Evolutionary conservation across 1,140 invertebrate species (phyloP).

Genomic region (Homarus americanus): DNA sequence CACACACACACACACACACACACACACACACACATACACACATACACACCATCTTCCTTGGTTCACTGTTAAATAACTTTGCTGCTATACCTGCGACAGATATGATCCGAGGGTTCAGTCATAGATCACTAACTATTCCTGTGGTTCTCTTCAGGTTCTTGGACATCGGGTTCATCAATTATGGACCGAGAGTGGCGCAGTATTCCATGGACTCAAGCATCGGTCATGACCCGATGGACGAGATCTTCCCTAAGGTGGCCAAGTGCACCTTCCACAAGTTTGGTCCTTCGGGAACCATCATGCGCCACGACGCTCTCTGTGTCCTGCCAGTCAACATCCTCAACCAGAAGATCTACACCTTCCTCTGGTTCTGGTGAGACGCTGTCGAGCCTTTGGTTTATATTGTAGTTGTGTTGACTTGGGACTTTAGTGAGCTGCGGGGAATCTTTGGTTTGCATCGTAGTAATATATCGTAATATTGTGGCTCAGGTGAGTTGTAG

Average conservation of each 20-base stretch:
- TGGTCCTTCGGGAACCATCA: slow-evolving; percentile 87
- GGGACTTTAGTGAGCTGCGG: not conserved
- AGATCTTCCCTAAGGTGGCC: slow-evolving; percentile 93
- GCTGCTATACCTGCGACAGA: no score
- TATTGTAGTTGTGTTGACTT: no score
- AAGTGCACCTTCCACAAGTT: slow-evolving; percentile 84
- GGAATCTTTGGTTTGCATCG: not conserved
- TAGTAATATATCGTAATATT: no score
- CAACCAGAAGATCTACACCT: slow-evolving; percentile 97
- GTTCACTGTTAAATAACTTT: not conserved
- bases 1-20: slow-evolving; percentile 5
- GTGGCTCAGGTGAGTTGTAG: no score
- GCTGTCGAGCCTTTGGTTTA: no score
- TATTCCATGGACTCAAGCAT: slow-evolving; percentile 92
- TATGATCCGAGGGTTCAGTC: no score
- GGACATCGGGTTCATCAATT: slow-evolving; percentile 86
- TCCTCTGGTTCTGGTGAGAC: slow-evolving; percentile 95
- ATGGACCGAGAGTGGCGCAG: slow-evolving; percentile 88
- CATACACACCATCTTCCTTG: no score
- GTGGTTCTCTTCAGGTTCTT: slow-evolving; percentile 77
- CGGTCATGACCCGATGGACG: slow-evolving; percentile 89
- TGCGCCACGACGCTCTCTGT: slow-evolving; percentile 93
- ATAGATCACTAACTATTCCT: no score
- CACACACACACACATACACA: not conserved
- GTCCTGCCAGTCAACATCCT: slow-evolving; percentile 93